phyloP scores from a whole-genome alignment of 2,113 vertebrate species.

The Andinoacara biseriatus region DNA sequence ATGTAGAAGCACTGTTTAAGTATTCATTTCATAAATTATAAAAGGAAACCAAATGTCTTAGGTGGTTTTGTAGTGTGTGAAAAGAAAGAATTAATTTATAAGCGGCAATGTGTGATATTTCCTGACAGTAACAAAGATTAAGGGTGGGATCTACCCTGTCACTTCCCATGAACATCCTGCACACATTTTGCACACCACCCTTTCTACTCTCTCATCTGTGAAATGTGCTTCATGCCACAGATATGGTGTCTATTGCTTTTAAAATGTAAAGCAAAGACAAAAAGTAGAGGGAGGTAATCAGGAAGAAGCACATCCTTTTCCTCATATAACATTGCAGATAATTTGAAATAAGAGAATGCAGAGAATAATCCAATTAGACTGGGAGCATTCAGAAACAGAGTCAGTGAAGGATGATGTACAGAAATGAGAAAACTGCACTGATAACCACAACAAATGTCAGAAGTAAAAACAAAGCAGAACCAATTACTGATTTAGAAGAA shows the following conservation, averaged over 20 bases:
- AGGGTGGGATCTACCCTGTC: not conserved
- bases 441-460: not conserved
- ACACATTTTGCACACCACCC: slow-evolving; percentile 1
- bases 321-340: slow-evolving; percentile 18
- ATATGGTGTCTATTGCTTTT: slow-evolving; percentile 22
- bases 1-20: not conserved
- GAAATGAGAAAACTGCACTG: not conserved
- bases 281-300: not conserved
- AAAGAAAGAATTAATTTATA: slow-evolving; percentile 26
- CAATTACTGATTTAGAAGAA: not conserved
- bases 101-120: slow-evolving; percentile 43
- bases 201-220: not conserved
- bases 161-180: not conserved
- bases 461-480: not conserved
- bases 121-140: slow-evolving; percentile 7
- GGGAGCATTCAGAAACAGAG: not conserved
- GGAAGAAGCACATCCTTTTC: not conserved
- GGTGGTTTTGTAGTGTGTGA: not conserved
- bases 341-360: slow-evolving; percentile 31
- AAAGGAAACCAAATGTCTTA: not conserved
- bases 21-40: not conserved
- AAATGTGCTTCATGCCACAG: slow-evolving; percentile 27
- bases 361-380: slow-evolving; percentile 38
- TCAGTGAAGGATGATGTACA: not conserved
- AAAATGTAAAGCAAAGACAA: slow-evolving; percentile 6